phyloP scores from a whole-genome alignment of 2,113 vertebrate species.

The Vombatus ursinus region DNA sequence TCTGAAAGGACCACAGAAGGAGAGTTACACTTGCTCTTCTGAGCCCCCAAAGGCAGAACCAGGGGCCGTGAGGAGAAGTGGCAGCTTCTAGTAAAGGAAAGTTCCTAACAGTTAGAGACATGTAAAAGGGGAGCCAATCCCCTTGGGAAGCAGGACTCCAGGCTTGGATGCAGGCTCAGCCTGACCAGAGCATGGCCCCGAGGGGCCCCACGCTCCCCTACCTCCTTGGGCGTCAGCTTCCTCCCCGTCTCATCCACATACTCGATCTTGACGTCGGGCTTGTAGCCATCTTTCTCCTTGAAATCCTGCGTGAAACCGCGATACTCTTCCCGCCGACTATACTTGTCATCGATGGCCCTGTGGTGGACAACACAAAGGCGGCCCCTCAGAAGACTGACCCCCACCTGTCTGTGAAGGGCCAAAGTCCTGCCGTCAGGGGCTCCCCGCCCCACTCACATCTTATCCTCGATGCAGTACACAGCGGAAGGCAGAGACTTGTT shows the following conservation, averaged over 20 bases:
- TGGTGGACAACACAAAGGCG: rapidly evolving
- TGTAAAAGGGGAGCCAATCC: not conserved
- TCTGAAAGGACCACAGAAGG: not conserved
- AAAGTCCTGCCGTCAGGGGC: rapidly evolving
- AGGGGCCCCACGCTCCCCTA: not conserved
- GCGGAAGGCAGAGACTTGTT: conserved; percentile 89
- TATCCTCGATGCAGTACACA: conserved; percentile 94
- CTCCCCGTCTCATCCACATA: conserved; percentile 95
- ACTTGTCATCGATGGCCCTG: conserved; percentile 94
- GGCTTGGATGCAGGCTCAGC: not conserved
- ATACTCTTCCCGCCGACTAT: conserved; percentile 93
- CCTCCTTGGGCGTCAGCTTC: conserved; percentile 92
- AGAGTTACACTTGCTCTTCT: not conserved
- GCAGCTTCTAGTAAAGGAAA: not conserved
- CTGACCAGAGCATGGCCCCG: no score
- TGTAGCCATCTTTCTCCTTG: conserved; percentile 93
- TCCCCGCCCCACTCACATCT: conserved; percentile 84
- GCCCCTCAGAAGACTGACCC: rapidly evolving
- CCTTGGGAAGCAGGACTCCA: not conserved
- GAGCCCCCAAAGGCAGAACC: not conserved
- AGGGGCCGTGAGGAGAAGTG: no score
- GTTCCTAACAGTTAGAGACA: no score
- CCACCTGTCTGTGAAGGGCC: rapidly evolving
- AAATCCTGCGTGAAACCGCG: conserved; percentile 95
- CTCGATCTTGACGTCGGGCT: conserved; percentile 93